A percentile compares a stretch with the other conserved stretches of the same genome.
Evolutionary conservation across 92 coral and sea anemone species (phyloP).

Genomic region (Galaxea fascicularis): DNA sequence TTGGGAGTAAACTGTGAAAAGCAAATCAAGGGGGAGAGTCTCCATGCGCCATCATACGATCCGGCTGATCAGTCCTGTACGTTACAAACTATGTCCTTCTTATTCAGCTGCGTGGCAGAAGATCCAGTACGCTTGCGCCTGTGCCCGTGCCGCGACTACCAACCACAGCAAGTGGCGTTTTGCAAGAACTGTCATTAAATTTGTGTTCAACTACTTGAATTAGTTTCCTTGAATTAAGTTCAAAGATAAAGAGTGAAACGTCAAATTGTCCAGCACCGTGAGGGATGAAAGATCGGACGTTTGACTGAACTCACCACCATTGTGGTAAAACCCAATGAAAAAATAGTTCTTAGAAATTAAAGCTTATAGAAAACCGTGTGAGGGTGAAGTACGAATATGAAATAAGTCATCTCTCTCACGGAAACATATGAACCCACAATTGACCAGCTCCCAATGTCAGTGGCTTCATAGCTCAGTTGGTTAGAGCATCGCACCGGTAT

Average conservation of each 20-base stretch:
- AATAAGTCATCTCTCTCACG: no score
- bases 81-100: conserved; percentile 18
- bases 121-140: conserved; percentile 19
- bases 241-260: no score
- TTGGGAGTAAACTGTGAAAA: conserved; percentile 12
- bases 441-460: no score
- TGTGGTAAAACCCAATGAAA: no score
- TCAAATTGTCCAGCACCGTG: no score
- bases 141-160: conserved; percentile 44
- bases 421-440: no score
- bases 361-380: no score
- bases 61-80: conserved; percentile 28
- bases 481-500: no score
- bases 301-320: neutral
- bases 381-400: no score
- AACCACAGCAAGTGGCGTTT: conserved; percentile 36
- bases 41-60: conserved; percentile 35
- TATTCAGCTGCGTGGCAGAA: conserved; percentile 37
- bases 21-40: conserved; percentile 6
- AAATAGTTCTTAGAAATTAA: no score
- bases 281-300: neutral
- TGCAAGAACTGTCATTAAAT: conserved; percentile 35
- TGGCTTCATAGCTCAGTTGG: no score
- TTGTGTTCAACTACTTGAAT: no score
- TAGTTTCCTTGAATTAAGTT: neutral